Evolutionary conservation across 2,113 vertebrate species (phyloP).

Genomic region (Cynopterus brachyotis): DNA sequence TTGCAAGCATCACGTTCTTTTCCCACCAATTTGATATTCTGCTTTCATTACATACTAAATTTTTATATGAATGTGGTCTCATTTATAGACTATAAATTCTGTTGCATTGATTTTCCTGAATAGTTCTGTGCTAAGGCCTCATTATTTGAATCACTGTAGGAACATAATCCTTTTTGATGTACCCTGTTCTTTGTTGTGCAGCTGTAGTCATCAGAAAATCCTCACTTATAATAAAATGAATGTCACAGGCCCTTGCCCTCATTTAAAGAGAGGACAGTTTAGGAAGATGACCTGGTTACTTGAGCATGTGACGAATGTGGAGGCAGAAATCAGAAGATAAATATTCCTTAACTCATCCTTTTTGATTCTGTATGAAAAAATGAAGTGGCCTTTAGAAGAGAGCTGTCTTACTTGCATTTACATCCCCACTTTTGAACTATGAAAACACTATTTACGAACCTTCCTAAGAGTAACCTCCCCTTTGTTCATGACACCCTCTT

Average conservation of each 20-base stretch:
- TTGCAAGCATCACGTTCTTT: background rate
- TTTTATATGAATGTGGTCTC: background rate
- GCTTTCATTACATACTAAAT: background rate
- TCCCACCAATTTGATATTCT: background rate
- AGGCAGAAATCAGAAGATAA: background rate
- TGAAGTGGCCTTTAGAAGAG: background rate
- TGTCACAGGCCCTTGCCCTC: background rate
- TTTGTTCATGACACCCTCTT: background rate
- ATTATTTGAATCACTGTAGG: background rate
- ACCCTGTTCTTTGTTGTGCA: background rate
- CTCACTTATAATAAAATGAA: background rate
- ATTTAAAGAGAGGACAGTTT: background rate
- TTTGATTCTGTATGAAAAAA: background rate
- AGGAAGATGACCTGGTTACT: background rate
- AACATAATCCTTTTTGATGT: background rate
- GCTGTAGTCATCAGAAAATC: background rate
- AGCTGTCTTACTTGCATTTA: background rate
- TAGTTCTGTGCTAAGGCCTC: background rate
- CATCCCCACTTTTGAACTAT: background rate
- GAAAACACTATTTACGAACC: background rate
- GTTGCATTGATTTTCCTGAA: background rate
- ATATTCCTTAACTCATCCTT: background rate
- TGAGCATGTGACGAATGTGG: background rate
- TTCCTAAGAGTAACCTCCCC: background rate
- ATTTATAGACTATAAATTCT: background rate